Evolutionary conservation across 2,797 vertebrate genomes (phyloP).

Genomic region (Martes flavigula): DNA sequence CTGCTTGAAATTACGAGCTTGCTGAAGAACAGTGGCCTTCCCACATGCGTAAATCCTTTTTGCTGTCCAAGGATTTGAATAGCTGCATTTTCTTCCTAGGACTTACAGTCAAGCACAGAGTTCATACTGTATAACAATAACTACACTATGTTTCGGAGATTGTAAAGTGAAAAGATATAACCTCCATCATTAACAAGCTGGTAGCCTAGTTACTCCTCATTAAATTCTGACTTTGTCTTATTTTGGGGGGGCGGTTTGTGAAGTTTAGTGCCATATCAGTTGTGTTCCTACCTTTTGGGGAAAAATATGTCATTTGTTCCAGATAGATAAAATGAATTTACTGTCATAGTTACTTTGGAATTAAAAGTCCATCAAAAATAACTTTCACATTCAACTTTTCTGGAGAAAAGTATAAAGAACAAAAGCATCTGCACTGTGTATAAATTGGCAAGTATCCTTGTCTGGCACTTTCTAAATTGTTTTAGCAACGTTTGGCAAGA

Average conservation of each 20-base stretch:
- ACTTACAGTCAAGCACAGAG: background rate
- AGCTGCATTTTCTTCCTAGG: background rate
- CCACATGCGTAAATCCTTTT: background rate
- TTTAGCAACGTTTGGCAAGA: slow-evolving; percentile 87
- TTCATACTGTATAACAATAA: background rate
- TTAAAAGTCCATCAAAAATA: slow-evolving; percentile 65
- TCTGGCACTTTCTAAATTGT: slow-evolving; percentile 87
- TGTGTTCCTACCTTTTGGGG: background rate
- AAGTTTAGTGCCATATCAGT: background rate
- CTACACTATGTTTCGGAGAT: background rate
- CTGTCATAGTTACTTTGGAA: slow-evolving; percentile 51
- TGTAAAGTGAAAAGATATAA: background rate
- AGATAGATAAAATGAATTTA: slow-evolving; percentile 33
- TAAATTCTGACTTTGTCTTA: background rate
- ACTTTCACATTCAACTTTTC: slow-evolving; percentile 78
- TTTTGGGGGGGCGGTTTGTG: background rate
- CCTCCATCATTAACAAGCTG: background rate
- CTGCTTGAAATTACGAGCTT: background rate
- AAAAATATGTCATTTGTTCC: background rate
- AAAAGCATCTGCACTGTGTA: slow-evolving; percentile 83
- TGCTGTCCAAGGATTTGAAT: background rate
- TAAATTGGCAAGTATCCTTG: slow-evolving; percentile 82
- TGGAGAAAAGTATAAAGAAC: slow-evolving; percentile 80
- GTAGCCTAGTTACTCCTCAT: background rate
- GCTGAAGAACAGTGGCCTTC: background rate